phyloP scores from a whole-genome alignment of 1,140 invertebrate genomes.

The silkworm (Bombyx mori) region DNA sequence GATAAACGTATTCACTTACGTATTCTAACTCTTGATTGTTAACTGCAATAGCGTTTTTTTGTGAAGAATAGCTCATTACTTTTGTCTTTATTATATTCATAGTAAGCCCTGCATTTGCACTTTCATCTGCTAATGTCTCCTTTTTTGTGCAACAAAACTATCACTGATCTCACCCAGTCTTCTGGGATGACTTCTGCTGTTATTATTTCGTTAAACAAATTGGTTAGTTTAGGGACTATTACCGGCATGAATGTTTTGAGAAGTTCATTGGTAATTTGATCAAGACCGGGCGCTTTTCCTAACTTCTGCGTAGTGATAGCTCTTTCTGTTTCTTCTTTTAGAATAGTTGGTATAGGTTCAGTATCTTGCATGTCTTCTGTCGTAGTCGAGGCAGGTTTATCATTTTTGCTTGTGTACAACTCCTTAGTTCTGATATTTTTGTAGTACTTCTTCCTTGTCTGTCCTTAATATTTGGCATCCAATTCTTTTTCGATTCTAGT shows the following conservation, averaged over 20 bases:
- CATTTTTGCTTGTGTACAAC: neutral
- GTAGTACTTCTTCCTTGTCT: neutral
- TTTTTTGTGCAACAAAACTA: too few species aligned
- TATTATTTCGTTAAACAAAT: constrained; percentile 13
- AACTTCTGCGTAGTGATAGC: constrained; percentile 15
- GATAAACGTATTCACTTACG: too few species aligned
- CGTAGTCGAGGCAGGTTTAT: too few species aligned
- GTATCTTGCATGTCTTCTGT: too few species aligned
- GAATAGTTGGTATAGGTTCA: constrained; percentile 5
- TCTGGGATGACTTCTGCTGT: neutral
- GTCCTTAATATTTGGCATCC: constrained; percentile 1
- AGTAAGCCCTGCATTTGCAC: too few species aligned
- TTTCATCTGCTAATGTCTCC: too few species aligned
- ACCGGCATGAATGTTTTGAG: constrained; percentile 12
- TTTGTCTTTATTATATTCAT: too few species aligned
- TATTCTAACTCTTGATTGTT: too few species aligned
- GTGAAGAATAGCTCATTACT: too few species aligned
- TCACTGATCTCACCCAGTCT: neutral
- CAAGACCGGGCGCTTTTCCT: constrained; percentile 16
- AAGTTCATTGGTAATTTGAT: constrained; percentile 18
- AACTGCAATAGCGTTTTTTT: too few species aligned
- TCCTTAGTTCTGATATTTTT: neutral
- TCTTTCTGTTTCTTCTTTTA: constrained; percentile 15
- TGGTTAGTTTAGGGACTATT: constrained; percentile 9
- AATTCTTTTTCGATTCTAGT: neutral